Evolutionary conservation across 2,113 vertebrate species (phyloP), one percentile per base, ranked within the genome.

Genomic region (Cheirogaleus medius): DNA sequence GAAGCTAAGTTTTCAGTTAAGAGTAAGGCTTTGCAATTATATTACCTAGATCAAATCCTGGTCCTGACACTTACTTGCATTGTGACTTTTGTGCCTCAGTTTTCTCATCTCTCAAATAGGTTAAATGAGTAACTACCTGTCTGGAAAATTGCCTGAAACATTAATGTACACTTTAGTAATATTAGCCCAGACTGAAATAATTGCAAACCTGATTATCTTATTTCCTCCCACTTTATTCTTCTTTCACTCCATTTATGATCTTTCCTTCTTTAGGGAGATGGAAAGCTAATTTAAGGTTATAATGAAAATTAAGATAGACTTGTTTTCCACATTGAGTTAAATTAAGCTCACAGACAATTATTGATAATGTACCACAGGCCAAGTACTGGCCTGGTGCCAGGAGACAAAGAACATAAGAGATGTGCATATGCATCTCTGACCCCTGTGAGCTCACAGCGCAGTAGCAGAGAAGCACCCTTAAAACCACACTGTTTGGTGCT

Each of bases 201-300:
- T 86, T 91, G 25, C 32, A 82, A 90, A 91, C 7, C 47, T 76
- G 60, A 94, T 90, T 85, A 86, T 77, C 23, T 87, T 77, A 73
- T 88, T 96, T 97, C 63, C 44, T 83, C 77, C 23, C 17, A 78
- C 18, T 63, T 94, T 73, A 81, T 17, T 97, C 32, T 85, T 90
- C 58, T 86, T 92, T 95, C 2, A 6, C 37, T 84, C 90, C 17
- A 85, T 95, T 64, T 91, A 63, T 92, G 60, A 87, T 60, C 58
- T 92, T 87, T 85, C 29, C n/a, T 90, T 5, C 23, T 93, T 91
- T 34, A 47, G 86, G 54, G 60, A 97, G 39, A 91, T 88, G 21
- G 32, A 95, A 95, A 94, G 15, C 42, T 91, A 93, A 90, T 87
- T 89, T 91, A 97, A 97, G 27, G 23, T 91, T 92, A 73, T 92